Base-by-base conservation (phyloP, 2,797 vertebrate species). In the Sphenodon punctatus region DNA sequence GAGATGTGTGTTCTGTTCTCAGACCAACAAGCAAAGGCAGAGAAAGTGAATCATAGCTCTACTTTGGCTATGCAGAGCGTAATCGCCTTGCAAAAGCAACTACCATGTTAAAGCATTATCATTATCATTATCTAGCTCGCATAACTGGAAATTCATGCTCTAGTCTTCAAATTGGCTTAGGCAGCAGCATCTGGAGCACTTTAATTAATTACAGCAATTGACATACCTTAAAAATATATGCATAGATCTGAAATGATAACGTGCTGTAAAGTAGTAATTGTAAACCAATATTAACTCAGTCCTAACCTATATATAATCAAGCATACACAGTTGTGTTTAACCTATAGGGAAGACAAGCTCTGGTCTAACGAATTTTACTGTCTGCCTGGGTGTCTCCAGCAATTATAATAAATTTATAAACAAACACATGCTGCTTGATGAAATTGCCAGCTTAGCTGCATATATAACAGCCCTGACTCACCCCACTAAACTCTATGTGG, bases 201-300 rank as follows among this genome's bases (percentile, higher is more conserved):
- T 95, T 95, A 95, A 96, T 96, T 96, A 96, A 97, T 96, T 97
- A 93, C 88, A 95, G 94, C 92, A 94, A 96, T 89, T 96, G 96
- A 89, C 87, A 13, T 91, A 92, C 79, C 88, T 92, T 94, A 94
- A 94, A 94, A 93, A 89, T 85, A 92, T 88, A 95, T 76, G 72
- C 82, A 89, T 34, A 93, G 86, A 94, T 94, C 82, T 95, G 80
- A 86, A 94, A 92, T 81, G 87, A 92, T 89, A 91, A 92, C 91
- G 85, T 39, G 19, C 73, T 32, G 11, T 83, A 90, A n/a, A 91
- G 86, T 75, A 93, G 80, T 64, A 86, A 79, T 78, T 76, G 48
- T 82, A 87, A 92, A n/a, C 32, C 75, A 89, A 76, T 51, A 85
- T 91, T 93, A 95, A 94, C 80, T 41, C 80, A 87, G 65, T 42